Percentiles rank a stretch among this genome's conserved stretches.
Conservation (phyloP, 2,797 vertebrate species). For the Rhinoraja longicauda region DNA sequence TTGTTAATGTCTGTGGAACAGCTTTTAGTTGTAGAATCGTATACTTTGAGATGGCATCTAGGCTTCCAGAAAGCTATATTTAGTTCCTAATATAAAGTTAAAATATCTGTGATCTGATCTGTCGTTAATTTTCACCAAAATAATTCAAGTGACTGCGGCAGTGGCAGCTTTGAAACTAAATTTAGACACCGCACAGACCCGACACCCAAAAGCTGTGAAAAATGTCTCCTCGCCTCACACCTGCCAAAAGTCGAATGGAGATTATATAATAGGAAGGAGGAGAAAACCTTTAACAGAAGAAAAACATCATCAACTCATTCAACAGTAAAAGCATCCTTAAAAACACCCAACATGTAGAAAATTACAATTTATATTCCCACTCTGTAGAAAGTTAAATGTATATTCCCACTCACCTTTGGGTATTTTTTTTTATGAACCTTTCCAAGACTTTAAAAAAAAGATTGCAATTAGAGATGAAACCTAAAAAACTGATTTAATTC, state of each 20-base stretch:
- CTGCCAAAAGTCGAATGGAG: not conserved
- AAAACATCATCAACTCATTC: not conserved
- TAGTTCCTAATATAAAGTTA: not conserved
- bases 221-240: not conserved
- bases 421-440: not conserved
- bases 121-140: not conserved
- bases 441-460: not conserved
- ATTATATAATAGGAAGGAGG: constrained; percentile 14
- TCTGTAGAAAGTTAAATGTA: not conserved
- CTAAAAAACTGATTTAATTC: not conserved
- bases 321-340: constrained; percentile 6
- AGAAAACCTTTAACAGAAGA: not conserved
- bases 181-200: constrained; percentile 12
- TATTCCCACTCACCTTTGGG: not conserved
- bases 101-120: constrained; percentile 3
- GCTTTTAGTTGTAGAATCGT: not conserved
- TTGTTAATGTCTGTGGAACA: not conserved
- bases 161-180: constrained; percentile 1
- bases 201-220: not conserved
- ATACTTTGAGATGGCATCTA: not conserved
- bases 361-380: not conserved
- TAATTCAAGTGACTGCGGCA: not conserved
- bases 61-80: not conserved
- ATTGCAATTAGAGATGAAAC: constrained; percentile 1
- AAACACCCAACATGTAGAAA: not conserved